phyloP scores from a whole-genome alignment of 2,888 invertebrate genomes.

The Cryptocephalus primarius region DNA sequence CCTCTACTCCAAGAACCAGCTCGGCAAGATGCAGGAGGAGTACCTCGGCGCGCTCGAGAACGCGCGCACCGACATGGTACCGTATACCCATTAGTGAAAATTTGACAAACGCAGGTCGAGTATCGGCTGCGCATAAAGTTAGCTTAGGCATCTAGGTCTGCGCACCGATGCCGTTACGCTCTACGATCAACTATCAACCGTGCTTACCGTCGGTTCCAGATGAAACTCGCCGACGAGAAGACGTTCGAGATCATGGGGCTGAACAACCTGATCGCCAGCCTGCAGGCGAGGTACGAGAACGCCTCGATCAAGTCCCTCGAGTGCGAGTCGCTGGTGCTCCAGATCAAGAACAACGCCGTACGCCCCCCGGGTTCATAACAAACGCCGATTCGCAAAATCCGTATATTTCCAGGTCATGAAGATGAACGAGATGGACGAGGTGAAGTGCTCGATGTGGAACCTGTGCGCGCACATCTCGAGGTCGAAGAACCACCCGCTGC shows the following conservation, averaged over 20 bases:
- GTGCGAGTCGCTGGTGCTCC: slow-evolving; percentile 50
- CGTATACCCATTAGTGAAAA: too few relatives aligned
- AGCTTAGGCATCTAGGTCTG: too few relatives aligned
- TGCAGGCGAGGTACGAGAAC: slow-evolving; percentile 49
- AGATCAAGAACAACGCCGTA: slow-evolving; percentile 48
- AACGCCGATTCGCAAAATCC: too few relatives aligned
- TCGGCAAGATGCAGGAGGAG: slow-evolving; percentile 46
- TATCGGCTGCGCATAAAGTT: too few relatives aligned
- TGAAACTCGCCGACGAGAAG: slow-evolving; percentile 48
- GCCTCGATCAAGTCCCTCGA: slow-evolving; percentile 47
- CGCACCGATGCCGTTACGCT: neutral
- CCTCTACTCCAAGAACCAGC: slow-evolving; percentile 45
- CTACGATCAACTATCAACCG: neutral
- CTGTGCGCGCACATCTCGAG: slow-evolving; percentile 52
- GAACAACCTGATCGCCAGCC: slow-evolving; percentile 49
- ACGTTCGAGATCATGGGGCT: slow-evolving; percentile 51
- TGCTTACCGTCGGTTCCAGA: slow-evolving; percentile 19
- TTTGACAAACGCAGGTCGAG: neutral
- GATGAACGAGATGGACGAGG: slow-evolving; percentile 37
- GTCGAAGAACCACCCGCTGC: slow-evolving; percentile 37
- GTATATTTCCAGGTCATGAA: slow-evolving; percentile 11
- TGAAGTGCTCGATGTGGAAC: slow-evolving; percentile 48
- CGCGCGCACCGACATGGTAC: slow-evolving; percentile 46
- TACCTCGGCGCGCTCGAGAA: slow-evolving; percentile 43
- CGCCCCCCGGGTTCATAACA: too few relatives aligned